Evolutionary conservation across 2,113 vertebrate genomes (phyloP).

Genomic region (Rhipidura dahli): DNA sequence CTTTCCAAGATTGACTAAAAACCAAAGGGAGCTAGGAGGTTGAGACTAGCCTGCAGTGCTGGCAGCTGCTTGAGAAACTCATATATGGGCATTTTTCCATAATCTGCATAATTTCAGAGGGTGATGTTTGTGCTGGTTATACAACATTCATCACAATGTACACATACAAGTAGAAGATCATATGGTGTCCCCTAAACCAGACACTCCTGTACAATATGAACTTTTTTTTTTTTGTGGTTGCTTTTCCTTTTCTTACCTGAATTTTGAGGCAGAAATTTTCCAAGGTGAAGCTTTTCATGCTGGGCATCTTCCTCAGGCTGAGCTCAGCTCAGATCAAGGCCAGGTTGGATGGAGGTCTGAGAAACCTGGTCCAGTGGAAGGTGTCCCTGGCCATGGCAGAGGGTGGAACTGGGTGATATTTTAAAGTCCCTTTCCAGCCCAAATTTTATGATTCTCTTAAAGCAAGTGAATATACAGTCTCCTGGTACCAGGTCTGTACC

Average conservation of each 20-base stretch:
- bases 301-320: not conserved
- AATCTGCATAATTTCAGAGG: not conserved
- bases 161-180: not conserved
- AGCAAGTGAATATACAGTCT: not conserved
- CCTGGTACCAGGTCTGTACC: not conserved
- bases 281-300: not conserved
- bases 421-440: not conserved
- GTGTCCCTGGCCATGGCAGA: not conserved
- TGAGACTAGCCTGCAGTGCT: not conserved
- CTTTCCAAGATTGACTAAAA: not conserved
- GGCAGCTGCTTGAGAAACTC: not conserved
- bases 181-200: rapidly evolving
- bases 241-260: not conserved
- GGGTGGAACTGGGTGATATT: not conserved
- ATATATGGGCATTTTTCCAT: not conserved
- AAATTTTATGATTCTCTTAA: not conserved
- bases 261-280: not conserved
- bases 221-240: not conserved
- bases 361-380: not conserved
- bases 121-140: not conserved
- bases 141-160: not conserved
- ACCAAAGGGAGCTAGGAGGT: not conserved
- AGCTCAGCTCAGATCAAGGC: not conserved
- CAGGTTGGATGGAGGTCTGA: too few species aligned
- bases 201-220: not conserved